Evolutionary conservation across 2,113 vertebrate species (phyloP).

Genomic region (Eolophus roseicapilla): DNA sequence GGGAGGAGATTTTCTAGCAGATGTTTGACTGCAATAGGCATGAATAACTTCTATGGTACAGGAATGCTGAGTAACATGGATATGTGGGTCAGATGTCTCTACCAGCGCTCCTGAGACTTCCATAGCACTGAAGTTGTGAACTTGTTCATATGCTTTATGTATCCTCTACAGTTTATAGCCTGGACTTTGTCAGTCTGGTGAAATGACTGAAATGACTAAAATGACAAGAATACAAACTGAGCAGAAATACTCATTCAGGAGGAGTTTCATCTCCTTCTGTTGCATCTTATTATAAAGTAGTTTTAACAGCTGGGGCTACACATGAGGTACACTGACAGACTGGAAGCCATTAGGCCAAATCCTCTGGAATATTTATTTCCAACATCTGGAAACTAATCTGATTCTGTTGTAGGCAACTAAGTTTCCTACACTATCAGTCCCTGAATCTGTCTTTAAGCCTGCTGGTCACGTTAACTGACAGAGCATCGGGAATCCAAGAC

Average conservation of each 20-base stretch:
- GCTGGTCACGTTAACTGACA: background rate
- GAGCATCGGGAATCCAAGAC: accelerated
- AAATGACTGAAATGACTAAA: background rate
- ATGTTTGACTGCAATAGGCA: background rate
- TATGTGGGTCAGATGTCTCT: background rate
- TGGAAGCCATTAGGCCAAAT: background rate
- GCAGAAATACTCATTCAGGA: conserved; percentile 12
- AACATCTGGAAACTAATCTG: background rate
- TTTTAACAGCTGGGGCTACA: conserved; percentile 46
- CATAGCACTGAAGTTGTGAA: background rate
- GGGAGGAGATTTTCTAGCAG: background rate
- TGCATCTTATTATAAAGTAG: background rate
- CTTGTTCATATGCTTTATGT: background rate
- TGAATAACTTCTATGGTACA: background rate
- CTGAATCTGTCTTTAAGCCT: background rate
- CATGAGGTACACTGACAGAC: background rate
- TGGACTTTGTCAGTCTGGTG: conserved; percentile 4
- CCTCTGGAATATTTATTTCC: conserved; percentile 20
- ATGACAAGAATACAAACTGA: background rate
- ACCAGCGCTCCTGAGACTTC: background rate
- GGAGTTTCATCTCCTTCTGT: conserved; percentile 40
- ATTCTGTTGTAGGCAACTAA: background rate
- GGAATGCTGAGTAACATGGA: background rate
- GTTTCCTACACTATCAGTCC: background rate
- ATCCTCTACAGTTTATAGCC: background rate